A percentile compares a stretch with the other conserved stretches of the same genome.
Conservation (phyloP, 2,888 invertebrate species). For the Bunonema sp. region DNA sequence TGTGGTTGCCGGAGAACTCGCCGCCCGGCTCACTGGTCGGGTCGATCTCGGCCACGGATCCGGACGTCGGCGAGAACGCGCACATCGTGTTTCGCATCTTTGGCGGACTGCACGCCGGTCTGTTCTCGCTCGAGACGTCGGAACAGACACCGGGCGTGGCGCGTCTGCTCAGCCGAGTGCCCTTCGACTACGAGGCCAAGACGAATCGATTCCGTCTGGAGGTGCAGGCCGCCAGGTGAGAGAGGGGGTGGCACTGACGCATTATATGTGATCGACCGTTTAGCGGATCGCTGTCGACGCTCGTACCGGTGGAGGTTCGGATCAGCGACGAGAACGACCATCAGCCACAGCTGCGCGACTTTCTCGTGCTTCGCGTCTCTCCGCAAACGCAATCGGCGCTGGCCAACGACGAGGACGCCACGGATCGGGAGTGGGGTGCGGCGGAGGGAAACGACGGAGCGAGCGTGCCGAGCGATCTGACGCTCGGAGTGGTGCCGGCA, state of each 20-base stretch:
- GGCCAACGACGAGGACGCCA: constrained; percentile 18
- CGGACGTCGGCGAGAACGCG: constrained; percentile 69
- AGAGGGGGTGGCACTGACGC: neutral
- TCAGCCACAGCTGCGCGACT: constrained; percentile 74
- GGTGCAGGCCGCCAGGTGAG: constrained; percentile 57
- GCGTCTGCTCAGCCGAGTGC: constrained; percentile 74
- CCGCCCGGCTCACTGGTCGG: constrained; percentile 79
- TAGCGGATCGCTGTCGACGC: constrained; percentile 38
- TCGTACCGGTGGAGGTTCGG: constrained; percentile 32
- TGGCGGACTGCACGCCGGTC: constrained; percentile 61
- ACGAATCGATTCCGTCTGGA: constrained; percentile 74
- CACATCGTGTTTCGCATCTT: constrained; percentile 83
- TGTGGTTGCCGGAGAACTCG: constrained; percentile 85
- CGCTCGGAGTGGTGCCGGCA: no score
- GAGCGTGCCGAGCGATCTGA: no score
- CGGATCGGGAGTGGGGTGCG: constrained; percentile 10
- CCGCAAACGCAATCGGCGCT: no score
- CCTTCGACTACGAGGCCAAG: constrained; percentile 80
- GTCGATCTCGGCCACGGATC: constrained; percentile 59
- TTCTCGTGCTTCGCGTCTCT: constrained; percentile 65
- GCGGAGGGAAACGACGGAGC: constrained; percentile 17
- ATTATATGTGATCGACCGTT: neutral
- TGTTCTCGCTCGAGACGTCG: constrained; percentile 32
- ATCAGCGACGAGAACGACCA: constrained; percentile 63
- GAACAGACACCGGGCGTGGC: constrained; percentile 31